Conservation (phyloP, 2,888 invertebrate genomes). For the Dendrolimus pini region DNA sequence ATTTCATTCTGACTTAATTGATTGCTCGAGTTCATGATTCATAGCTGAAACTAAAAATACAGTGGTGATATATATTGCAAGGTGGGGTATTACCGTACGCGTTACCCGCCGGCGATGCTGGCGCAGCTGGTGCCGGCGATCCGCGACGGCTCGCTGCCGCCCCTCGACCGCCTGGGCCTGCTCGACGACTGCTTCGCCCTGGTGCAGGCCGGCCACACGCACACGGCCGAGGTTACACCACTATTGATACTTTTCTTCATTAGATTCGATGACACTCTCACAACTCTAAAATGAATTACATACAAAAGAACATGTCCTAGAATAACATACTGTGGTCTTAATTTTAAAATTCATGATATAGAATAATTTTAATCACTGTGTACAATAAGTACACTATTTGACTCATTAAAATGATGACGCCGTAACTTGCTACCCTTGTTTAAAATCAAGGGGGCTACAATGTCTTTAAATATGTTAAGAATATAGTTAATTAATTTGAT, state of each 20-base stretch:
- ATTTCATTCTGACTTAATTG: background rate
- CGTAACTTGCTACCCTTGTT: too few relatives aligned
- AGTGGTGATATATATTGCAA: constrained; percentile 13
- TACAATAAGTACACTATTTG: too few relatives aligned
- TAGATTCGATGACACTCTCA: too few relatives aligned
- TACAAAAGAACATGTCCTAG: background rate
- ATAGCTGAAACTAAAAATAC: background rate
- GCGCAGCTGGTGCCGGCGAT: constrained; percentile 88
- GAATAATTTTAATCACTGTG: too few relatives aligned
- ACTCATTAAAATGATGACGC: too few relatives aligned
- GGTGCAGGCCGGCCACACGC: constrained; percentile 90
- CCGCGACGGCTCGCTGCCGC: constrained; percentile 85
- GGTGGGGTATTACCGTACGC: constrained; percentile 94
- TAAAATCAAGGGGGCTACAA: too few relatives aligned
- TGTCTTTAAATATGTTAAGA: too few relatives aligned
- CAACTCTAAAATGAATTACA: background rate
- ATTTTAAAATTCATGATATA: too few relatives aligned
- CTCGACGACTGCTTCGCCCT: constrained; percentile 95
- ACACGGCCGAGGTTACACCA: constrained; percentile 82
- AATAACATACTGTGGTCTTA: too few relatives aligned
- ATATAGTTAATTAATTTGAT: too few relatives aligned
- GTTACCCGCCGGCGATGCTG: constrained; percentile 87
- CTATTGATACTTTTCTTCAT: background rate
- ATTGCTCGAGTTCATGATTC: background rate
- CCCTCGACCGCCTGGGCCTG: constrained; percentile 92